Conservation (phyloP, 92 coral and sea anemone genomes). For the Parazoanthus swiftii region DNA sequence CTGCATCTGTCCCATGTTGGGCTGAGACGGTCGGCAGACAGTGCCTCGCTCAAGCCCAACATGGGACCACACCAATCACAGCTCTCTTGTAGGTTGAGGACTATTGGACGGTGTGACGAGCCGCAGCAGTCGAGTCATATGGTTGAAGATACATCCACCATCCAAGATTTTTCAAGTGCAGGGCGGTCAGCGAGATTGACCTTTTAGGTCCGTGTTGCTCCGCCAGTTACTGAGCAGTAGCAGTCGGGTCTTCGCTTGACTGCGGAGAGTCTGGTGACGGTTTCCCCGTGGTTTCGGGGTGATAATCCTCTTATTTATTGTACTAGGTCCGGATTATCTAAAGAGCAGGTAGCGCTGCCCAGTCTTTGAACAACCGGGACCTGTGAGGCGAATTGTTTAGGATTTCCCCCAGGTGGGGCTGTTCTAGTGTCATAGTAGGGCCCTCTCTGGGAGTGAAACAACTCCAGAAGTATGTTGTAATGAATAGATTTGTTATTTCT, state of each 20-base stretch:
- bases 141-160: neutral
- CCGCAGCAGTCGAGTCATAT: neutral
- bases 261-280: neutral
- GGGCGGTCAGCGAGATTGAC: neutral
- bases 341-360: neutral
- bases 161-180: neutral
- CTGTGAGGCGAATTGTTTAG: neutral
- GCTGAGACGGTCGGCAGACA: constrained; percentile 11
- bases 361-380: neutral
- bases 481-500: neutral
- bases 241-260: neutral
- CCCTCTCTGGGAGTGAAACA: neutral
- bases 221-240: neutral
- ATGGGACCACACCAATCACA: constrained; percentile 28
- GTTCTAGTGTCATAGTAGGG: neutral
- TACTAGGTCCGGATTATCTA: neutral
- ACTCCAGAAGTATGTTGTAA: too few relatives aligned
- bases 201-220: neutral
- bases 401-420: neutral
- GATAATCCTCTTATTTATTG: too few relatives aligned
- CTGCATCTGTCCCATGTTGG: constrained; percentile 34
- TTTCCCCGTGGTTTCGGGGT: neutral
- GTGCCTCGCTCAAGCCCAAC: neutral
- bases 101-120: constrained; percentile 24
- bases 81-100: constrained; percentile 40